These are phyloP conservation scores for Eciton burchellii DNA, from an alignment of 1,140 invertebrate genomes.

Conservation along the genomic window DNA sequence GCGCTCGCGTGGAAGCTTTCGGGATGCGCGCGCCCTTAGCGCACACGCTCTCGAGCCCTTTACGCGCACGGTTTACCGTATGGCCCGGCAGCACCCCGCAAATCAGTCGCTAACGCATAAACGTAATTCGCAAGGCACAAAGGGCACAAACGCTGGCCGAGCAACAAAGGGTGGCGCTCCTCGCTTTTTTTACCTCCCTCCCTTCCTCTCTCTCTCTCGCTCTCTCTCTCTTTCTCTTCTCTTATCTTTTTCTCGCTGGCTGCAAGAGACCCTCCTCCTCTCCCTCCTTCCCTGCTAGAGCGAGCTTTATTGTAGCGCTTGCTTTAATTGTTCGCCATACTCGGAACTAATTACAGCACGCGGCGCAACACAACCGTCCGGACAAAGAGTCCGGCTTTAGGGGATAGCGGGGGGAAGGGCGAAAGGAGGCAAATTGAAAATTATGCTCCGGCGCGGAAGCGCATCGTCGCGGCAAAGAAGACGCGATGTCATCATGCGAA, in stretches of 20 bases:
- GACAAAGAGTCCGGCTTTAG: slow-evolving; percentile 8
- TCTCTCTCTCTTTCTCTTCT: too few species aligned
- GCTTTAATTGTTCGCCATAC: slow-evolving; percentile 63
- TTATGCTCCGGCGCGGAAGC: slow-evolving; percentile 13
- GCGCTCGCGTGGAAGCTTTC: slow-evolving; percentile 17
- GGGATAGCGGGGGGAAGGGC: too few species aligned
- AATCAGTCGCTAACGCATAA: slow-evolving; percentile 41
- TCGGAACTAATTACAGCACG: slow-evolving; percentile 33
- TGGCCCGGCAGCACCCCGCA: background rate
- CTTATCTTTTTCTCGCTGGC: slow-evolving; percentile 29
- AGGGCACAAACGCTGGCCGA: slow-evolving; percentile 52
- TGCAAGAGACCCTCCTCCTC: slow-evolving; percentile 16
- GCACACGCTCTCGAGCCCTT: background rate
- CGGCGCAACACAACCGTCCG: slow-evolving; percentile 6
- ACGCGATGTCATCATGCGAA: slow-evolving; percentile 13
- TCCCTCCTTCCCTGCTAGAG: background rate
- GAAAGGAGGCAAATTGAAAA: slow-evolving; percentile 25
- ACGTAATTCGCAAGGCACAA: slow-evolving; percentile 45
- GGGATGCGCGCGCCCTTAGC: slow-evolving; percentile 6
- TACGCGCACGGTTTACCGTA: background rate
- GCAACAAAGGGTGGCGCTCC: slow-evolving; percentile 51
- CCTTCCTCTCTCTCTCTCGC: too few species aligned
- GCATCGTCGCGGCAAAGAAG: slow-evolving; percentile 14
- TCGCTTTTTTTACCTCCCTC: too few species aligned
- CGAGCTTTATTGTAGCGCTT: slow-evolving; percentile 35